These are phyloP conservation scores for Ostrea denselamellosa DNA, from an alignment of 1,140 invertebrate species.

Conservation along the genomic window DNA sequence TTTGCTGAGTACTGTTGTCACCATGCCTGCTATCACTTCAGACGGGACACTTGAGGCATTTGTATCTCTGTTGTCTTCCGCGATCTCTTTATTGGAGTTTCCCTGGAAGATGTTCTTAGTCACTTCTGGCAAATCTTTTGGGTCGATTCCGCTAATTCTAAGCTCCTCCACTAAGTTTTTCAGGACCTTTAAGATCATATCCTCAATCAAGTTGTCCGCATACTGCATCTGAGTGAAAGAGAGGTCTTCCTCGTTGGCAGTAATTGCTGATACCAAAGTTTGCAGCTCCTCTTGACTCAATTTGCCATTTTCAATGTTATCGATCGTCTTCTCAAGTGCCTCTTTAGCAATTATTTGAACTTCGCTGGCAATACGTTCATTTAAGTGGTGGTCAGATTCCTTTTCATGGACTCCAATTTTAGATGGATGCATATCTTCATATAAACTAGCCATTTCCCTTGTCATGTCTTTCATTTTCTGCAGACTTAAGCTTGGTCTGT, in stretches of 20 bases:
- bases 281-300: slow-evolving; percentile 42
- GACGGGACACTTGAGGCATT: neutral
- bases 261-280: slow-evolving; percentile 40
- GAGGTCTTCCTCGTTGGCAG: neutral
- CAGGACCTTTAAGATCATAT: slow-evolving; percentile 43
- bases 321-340: slow-evolving; percentile 31
- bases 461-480: slow-evolving; percentile 56
- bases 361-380: neutral
- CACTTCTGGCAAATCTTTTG: slow-evolving; percentile 3
- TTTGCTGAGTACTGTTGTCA: slow-evolving; percentile 4
- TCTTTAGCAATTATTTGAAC: slow-evolving; percentile 2
- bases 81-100: neutral
- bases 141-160: slow-evolving; percentile 2
- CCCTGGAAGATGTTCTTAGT: neutral
- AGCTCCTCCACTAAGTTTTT: slow-evolving; percentile 46
- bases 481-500: slow-evolving; percentile 32
- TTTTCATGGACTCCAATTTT: neutral
- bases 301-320: slow-evolving; percentile 40
- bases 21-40: slow-evolving; percentile 7
- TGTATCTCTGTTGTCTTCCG: neutral
- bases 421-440: slow-evolving; percentile 30
- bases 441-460: slow-evolving; percentile 42
- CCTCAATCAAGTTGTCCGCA: slow-evolving; percentile 38
- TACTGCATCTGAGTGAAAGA: neutral
- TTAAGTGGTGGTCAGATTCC: neutral